Evolutionary conservation across 30 jellyfish, hydroid and myxozoan genomes (phyloP), one percentile per base, ranked within the genome.

Genomic region (Calvadosia cruxmelitensis): DNA sequence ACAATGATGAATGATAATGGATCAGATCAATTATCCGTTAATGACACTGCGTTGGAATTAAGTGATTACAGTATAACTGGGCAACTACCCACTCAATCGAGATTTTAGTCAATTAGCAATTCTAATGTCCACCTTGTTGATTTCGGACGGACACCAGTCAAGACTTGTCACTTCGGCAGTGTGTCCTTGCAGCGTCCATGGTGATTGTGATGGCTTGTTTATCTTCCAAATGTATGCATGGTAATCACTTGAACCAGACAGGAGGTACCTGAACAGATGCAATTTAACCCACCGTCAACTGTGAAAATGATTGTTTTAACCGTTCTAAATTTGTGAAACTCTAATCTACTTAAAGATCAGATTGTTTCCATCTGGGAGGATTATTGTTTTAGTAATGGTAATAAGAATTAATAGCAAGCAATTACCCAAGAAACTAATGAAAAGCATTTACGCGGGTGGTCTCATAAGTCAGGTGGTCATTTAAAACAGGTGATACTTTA

Each of bases 181-280:
- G 72, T 91, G 99, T 1, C 99, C 99, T 78, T 91, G 77, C 74
- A 91, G 81, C 12, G 83, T 63, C 99, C 99, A 91, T 1, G 99
- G 99, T 26, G 82, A 49, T 29, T 66, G 66, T 1, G 52, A 50
- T 10, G 99, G 92, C 49, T 74, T 73, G 66, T 82, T 76, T 20
- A 81, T 83, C 63, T 78, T 70, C 82, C 95, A 91, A 28, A 91
- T 85, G 63, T 91, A 91, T 27, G 94, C 95, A 57, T 91, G 78
- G 72, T 70, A 76, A 70, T 91, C 95, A 25, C 94, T 86, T 29
- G 99, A 91, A 5, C 99, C 99, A 53, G 94, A 75, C 31, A 91
- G 81, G 16, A 91, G 74, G 74, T 69, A 91, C 83, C 99, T 91
- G 53, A 1, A 32, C 28, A 32, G 32, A 31, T 49, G 49, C 10